These are phyloP conservation scores for Pyrgilauda ruficollis DNA, from an alignment of 2,113 vertebrate genomes.

Conservation along the genomic window DNA sequence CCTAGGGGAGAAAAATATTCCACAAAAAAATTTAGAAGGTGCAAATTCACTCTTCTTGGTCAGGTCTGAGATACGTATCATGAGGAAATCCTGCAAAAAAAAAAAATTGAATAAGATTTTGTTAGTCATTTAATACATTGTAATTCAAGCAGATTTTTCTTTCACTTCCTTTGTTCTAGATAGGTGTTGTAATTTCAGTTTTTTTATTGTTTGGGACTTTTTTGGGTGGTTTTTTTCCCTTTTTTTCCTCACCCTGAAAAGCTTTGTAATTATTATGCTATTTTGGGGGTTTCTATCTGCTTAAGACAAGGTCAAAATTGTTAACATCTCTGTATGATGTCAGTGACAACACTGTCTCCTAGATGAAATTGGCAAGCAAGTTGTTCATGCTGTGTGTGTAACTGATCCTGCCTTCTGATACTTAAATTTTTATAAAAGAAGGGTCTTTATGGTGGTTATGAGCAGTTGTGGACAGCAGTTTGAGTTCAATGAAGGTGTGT, in stretches of 20 bases:
- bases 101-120: not conserved
- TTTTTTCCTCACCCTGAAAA: not conserved
- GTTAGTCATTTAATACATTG: not conserved
- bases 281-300: not conserved
- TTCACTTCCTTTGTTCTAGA: not conserved
- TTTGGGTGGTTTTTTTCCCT: fast-evolving
- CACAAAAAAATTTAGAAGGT: not conserved
- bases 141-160: not conserved
- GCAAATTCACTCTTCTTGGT: not conserved
- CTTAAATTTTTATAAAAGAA: not conserved
- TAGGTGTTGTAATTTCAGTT: not conserved
- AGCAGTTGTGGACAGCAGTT: not conserved
- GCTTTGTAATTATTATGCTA: not conserved
- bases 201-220: not conserved
- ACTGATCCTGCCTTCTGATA: not conserved
- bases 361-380: not conserved
- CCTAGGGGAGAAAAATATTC: not conserved
- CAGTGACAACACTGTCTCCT: not conserved
- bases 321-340: not conserved
- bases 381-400: not conserved
- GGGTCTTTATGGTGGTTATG: not conserved
- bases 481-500: not conserved
- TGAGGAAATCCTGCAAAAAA: not conserved
- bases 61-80: not conserved
- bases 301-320: not conserved